Percentiles rank a stretch among this genome's conserved stretches.
These are phyloP conservation scores for Zaprionus lineosus DNA, from an alignment of 2,888 invertebrate species.

Conservation along the genomic window DNA sequence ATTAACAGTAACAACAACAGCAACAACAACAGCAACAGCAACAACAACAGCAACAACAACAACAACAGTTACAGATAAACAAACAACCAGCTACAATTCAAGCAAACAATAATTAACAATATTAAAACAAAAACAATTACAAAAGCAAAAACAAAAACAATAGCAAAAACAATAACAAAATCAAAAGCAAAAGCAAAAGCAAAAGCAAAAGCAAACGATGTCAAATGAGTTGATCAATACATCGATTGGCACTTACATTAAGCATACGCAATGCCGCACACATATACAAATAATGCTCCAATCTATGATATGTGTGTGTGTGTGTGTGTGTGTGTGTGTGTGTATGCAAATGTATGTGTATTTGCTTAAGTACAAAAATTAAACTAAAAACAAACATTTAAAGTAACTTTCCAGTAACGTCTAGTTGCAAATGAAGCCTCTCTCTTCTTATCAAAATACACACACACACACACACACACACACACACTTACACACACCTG, in stretches of 20 bases:
- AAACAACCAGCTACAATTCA: too few relatives aligned
- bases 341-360: conserved; percentile 14
- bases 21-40: conserved; percentile 10
- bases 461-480: too few relatives aligned
- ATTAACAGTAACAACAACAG: conserved; percentile 31
- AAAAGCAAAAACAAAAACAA: conserved; percentile 46
- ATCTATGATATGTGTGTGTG: conserved; percentile 9
- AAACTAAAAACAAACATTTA: too few relatives aligned
- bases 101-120: conserved; percentile 16
- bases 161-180: conserved; percentile 24
- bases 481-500: too few relatives aligned
- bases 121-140: conserved; percentile 23
- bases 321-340: conserved; percentile 9
- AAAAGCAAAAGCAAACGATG: conserved; percentile 26
- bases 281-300: conserved; percentile 1
- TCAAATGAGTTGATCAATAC: conserved; percentile 14
- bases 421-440: too few relatives aligned
- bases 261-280: background rate
- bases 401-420: too few relatives aligned
- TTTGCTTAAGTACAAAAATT: too few relatives aligned
- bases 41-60: conserved; percentile 29
- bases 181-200: conserved; percentile 6
- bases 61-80: conserved; percentile 6
- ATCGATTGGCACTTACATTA: conserved; percentile 6
- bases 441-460: too few relatives aligned